Evolutionary conservation across 1,140 invertebrate species (phyloP).

Genomic region (Hormaphis cornu): DNA sequence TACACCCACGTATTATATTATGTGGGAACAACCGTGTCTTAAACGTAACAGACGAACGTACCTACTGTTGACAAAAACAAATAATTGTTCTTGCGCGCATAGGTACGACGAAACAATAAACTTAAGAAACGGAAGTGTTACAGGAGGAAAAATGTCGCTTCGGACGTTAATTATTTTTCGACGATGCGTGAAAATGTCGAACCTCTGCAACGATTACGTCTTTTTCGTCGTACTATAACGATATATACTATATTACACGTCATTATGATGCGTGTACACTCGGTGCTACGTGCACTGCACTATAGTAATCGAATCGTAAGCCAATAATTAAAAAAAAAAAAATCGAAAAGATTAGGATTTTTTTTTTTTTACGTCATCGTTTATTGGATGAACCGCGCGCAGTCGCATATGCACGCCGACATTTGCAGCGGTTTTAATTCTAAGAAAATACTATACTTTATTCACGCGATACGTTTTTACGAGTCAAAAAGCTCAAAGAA

Average conservation of each 20-base stretch:
- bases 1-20: not conserved
- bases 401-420: too few species aligned
- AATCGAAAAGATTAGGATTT: too few species aligned
- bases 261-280: too few species aligned
- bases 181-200: too few species aligned
- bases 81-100: not conserved
- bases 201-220: too few species aligned
- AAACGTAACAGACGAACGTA: not conserved
- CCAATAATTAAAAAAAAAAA: not conserved
- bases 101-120: constrained; percentile 11
- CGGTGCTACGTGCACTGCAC: too few species aligned
- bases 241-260: too few species aligned
- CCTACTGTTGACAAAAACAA: not conserved
- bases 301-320: not conserved
- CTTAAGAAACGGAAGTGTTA: constrained; percentile 18
- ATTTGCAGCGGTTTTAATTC: not conserved
- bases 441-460: not conserved
- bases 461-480: not conserved
- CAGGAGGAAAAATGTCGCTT: too few species aligned
- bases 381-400: too few species aligned
- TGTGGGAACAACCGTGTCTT: constrained; percentile 27
- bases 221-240: not conserved
- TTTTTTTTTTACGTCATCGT: too few species aligned
- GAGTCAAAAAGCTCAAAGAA: not conserved
- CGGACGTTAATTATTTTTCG: too few species aligned